phyloP scores from a whole-genome alignment of 37 sponge, comb jelly and placozoan species.

The Spongilla lacustris region DNA sequence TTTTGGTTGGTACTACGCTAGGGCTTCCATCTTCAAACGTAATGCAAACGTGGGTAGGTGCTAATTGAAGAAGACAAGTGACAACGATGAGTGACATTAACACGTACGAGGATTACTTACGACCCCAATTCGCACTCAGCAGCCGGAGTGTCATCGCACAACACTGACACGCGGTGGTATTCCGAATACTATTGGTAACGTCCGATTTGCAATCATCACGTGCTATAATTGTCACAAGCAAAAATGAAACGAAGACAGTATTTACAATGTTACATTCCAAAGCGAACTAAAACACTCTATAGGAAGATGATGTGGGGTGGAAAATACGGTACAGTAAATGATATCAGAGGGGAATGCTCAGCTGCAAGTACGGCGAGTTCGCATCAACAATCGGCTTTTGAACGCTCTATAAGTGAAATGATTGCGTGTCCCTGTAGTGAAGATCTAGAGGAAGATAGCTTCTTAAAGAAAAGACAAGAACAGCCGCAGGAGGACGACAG shows the following conservation, averaged over 20 bases:
- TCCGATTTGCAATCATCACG: neutral
- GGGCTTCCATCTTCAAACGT: neutral
- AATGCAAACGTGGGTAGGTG: constrained; percentile 1
- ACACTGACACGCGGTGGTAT: neutral
- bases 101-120: neutral
- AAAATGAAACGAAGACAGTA: neutral
- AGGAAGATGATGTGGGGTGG: constrained; percentile 1
- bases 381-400: neutral
- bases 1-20: neutral
- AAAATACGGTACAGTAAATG: neutral
- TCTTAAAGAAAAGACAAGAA: neutral
- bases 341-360: neutral
- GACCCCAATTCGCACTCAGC: neutral
- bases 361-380: neutral
- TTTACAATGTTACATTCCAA: neutral
- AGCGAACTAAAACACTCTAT: neutral
- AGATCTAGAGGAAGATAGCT: neutral
- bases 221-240: neutral
- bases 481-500: neutral
- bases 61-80: neutral
- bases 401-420: neutral
- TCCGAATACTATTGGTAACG: neutral
- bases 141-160: neutral
- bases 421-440: neutral
- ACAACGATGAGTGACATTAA: neutral